These are phyloP conservation scores for Auanema freiburgensis DNA, from an alignment of 2,888 invertebrate species.

Conservation along the genomic window DNA sequence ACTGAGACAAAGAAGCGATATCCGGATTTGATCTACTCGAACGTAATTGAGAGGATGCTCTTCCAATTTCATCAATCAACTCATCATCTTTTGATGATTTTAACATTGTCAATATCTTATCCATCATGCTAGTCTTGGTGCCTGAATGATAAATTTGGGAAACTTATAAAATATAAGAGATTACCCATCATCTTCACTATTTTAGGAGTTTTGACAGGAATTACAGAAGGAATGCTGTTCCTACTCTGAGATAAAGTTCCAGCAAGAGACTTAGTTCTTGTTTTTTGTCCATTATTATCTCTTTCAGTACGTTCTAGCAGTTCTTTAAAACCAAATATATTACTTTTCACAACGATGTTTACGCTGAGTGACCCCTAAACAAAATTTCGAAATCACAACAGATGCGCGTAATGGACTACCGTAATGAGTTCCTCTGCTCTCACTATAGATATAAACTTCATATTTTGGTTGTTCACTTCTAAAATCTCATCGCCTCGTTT, in stretches of 20 bases:
- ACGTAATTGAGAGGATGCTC: constrained; percentile 46
- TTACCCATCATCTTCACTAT: constrained; percentile 13
- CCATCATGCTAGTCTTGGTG: constrained; percentile 55
- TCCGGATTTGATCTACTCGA: constrained; percentile 65
- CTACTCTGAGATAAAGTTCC: constrained; percentile 6
- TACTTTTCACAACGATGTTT: constrained; percentile 93
- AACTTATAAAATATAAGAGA: neutral
- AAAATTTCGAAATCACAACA: constrained; percentile 1
- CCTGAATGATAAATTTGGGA: neutral
- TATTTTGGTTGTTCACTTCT: constrained; percentile 95
- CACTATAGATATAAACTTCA: constrained; percentile 87
- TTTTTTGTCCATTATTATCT: constrained; percentile 20
- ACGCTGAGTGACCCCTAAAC: constrained; percentile 66
- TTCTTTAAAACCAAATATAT: constrained; percentile 74
- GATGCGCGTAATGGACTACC: constrained; percentile 7
- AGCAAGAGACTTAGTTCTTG: constrained; percentile 11
- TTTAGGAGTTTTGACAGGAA: constrained; percentile 30
- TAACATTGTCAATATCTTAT: constrained; percentile 56
- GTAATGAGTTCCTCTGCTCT: constrained; percentile 66
- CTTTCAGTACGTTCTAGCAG: constrained; percentile 19
- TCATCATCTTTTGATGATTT: constrained; percentile 42
- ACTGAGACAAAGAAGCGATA: constrained; percentile 58
- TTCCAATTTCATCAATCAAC: constrained; percentile 48
- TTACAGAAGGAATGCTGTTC: constrained; percentile 29
- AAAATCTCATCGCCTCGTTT: constrained; percentile 87